Evolutionary conservation across 1,140 invertebrate species (phyloP).

Genomic region (Hirudo medicinalis): DNA sequence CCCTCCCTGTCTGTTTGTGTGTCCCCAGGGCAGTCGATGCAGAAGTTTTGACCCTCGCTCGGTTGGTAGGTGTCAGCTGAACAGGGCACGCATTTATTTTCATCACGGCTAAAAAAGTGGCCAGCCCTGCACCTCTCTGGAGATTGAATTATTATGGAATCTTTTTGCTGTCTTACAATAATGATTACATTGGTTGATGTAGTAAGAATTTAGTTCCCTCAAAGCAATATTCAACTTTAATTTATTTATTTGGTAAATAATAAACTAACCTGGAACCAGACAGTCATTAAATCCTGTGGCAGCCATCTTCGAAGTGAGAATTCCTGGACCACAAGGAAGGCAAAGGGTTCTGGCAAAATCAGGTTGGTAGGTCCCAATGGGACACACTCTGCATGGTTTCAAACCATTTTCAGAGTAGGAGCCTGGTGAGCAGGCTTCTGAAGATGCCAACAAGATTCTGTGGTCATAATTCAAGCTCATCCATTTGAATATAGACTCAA

Average conservation of each 20-base stretch:
- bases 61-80: conserved; percentile 85
- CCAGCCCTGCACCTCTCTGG: conserved; percentile 47
- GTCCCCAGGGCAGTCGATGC: conserved; percentile 29
- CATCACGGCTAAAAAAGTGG: conserved; percentile 65
- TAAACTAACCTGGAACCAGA: conserved; percentile 27
- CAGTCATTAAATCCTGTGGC: conserved; percentile 76
- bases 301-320: conserved; percentile 70
- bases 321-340: conserved; percentile 67
- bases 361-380: conserved; percentile 62
- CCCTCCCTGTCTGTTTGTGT: conserved; percentile 25
- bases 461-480: background rate
- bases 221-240: background rate
- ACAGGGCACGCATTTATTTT: conserved; percentile 68
- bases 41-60: conserved; percentile 43
- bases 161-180: background rate
- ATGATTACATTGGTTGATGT: background rate
- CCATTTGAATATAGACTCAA: background rate
- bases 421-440: conserved; percentile 71
- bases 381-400: conserved; percentile 68
- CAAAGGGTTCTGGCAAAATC: conserved; percentile 58
- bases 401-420: conserved; percentile 77
- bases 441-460: background rate
- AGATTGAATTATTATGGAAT: background rate
- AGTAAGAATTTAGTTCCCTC: background rate
- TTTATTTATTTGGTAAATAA: background rate